Base-by-base conservation (phyloP, 2,797 vertebrate genomes). In the Setipinna tenuifilis region DNA sequence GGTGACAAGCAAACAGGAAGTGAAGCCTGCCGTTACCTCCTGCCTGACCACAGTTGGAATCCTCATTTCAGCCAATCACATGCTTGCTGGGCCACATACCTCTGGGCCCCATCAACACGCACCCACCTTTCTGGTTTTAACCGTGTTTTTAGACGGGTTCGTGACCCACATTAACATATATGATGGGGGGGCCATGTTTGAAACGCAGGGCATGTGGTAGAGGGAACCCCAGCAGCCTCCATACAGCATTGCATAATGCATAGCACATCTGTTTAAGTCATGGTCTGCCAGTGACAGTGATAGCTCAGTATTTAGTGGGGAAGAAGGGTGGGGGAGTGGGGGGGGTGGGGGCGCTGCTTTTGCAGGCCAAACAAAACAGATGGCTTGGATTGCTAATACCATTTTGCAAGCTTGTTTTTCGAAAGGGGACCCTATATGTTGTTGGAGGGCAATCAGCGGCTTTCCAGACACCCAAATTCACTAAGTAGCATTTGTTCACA, bases 1-100 rank as follows among this genome's bases (percentile, higher is more conserved):
- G 35, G 35, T 78, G 71, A 41, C 84, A 14, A 41, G n/a, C 65
- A 80, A 58, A 81, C 48, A 46, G 85, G 81, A 75, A 83, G 68
- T 2, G 21, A 31, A 71, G 31, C 31, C 71, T 9, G 6, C 31
- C 0, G 35, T 6, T n/a, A 14, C 7, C 71, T 14, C 71, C 71
- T 44, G 17, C 35, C 31, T 19, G 71, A 4, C 35, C 71, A 44
- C 6, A 19, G 31, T 41, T 41, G 71, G 71, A 19, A 41, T 78
- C 31, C 62, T 68, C 62, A 7, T 19, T 1, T 44, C 31, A 9
- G 6, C 35, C 68, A 41, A 6, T 9, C 11, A 28, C 25, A 17
- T 5, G 14, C 31, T 4, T 1, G 3, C 71, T 44, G 71, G 19
- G 31, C 31, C 71, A 44, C 19, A 25, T n/a, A 19, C 35, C 71